Base-by-base conservation (phyloP, 2,797 vertebrate genomes). In the Oophaga sylvatica region DNA sequence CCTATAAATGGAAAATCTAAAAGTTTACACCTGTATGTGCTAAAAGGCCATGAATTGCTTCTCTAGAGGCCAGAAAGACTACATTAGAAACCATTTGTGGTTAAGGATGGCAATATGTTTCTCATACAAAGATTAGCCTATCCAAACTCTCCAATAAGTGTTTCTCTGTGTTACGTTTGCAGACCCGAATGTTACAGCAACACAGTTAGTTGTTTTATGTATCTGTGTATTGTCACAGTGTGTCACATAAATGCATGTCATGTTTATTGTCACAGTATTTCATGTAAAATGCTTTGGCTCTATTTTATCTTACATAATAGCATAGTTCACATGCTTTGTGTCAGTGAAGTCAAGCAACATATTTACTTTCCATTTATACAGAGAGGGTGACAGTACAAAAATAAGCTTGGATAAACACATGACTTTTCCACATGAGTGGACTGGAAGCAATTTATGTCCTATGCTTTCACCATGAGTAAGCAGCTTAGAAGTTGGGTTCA, bases 11-110 rank as follows among this genome's bases (percentile, higher is more conserved):
- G 81, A 53, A 80, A 62, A 62, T 29, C 29, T 59, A 80, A 35
- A 73, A 62, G 60, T n/a, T 87, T 57, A 48, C 85, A 81, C 68
- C 79, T 81, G 68, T 13, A 87, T 81, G 57, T 87, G 85, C 78
- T 81, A 87, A 87, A 68, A 87, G 68, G 79, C 11, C 5, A 11
- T 22, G 35, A 81, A 29, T 63, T 63, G 62, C 10, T 45, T 81
- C 79, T 81, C 67, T 17, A 17, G 62, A 81, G 79, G 31, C 15
- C n/a, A 26, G 12, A 29, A 87, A 81, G 67, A 73, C 26, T 35
- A 53, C 70, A 81, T 75, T n/a, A 75, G 13, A 65, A 68, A 26
- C 48, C 59, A 63, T 78, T 67, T 78, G 35, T 78, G 19, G 41
- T 59, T 70, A 29, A 80, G 35, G 48, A 86, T 26, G 19, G 15